Conservation (phyloP, 2,113 vertebrate genomes). For the Turnix velox region DNA sequence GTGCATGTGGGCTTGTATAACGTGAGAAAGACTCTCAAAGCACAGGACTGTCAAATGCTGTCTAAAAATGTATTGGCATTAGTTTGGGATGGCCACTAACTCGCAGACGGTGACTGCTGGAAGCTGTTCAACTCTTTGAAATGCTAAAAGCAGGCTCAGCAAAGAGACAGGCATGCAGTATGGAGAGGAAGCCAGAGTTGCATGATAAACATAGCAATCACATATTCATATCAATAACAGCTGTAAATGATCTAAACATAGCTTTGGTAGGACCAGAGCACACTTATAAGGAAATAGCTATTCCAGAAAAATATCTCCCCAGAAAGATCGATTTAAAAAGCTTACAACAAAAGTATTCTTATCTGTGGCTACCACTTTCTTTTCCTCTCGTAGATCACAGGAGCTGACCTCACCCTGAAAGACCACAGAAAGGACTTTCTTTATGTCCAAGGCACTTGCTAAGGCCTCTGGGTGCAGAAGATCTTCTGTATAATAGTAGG, state of each 20-base stretch:
- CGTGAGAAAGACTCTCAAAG: neutral
- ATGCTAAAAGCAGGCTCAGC: neutral
- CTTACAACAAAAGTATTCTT: neutral
- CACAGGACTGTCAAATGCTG: neutral
- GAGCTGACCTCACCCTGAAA: neutral
- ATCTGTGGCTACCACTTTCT: neutral
- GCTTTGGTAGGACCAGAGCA: neutral
- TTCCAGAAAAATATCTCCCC: neutral
- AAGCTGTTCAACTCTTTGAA: conserved; percentile 13
- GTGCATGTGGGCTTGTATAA: neutral
- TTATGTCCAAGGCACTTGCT: neutral
- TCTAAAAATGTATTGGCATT: neutral
- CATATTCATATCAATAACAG: neutral
- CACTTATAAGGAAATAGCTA: neutral
- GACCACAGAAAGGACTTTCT: neutral
- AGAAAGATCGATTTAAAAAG: neutral
- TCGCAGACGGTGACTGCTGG: neutral
- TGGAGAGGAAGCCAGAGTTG: neutral
- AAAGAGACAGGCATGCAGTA: neutral
- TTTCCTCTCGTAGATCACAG: neutral
- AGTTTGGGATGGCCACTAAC: neutral
- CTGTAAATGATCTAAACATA: neutral
- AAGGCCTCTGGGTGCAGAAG: neutral
- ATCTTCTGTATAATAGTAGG: neutral
- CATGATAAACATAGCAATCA: neutral